A percentile compares a stretch with the other conserved stretches of the same genome.
Evolutionary conservation across 23 tunicate species (phyloP).

Genomic region (Aplidium turbinatum): DNA sequence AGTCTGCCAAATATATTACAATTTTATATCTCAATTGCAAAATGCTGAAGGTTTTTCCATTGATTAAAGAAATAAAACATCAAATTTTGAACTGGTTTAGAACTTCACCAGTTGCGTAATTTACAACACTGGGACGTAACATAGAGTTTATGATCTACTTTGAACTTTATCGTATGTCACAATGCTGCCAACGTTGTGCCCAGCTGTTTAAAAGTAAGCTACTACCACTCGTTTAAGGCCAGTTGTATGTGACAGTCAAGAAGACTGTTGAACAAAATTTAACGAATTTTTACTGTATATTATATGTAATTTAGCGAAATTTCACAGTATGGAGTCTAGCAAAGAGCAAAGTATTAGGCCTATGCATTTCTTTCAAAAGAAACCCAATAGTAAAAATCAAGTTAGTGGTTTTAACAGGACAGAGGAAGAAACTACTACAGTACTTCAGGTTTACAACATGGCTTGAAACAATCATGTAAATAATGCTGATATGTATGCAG

Average conservation of each 20-base stretch:
- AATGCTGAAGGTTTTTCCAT: neutral
- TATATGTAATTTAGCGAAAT: neutral
- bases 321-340: neutral
- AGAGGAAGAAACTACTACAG: no score
- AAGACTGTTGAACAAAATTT: neutral
- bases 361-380: neutral
- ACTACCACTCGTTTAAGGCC: neutral
- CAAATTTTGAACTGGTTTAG: neutral
- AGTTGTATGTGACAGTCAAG: neutral
- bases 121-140: neutral
- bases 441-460: no score
- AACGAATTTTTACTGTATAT: neutral
- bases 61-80: conserved; percentile 4
- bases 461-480: no score
- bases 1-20: no score
- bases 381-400: no score
- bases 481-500: no score
- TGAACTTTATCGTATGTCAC: conserved; percentile 2
- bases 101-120: neutral
- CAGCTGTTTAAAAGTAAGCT: conserved; percentile 1
- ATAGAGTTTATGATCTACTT: neutral
- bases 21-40: conserved; percentile 2
- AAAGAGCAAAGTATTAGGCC: neutral
- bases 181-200: neutral
- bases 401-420: no score